phyloP scores from a whole-genome alignment of 2,113 vertebrate genomes.

The Pedionomus torquatus region DNA sequence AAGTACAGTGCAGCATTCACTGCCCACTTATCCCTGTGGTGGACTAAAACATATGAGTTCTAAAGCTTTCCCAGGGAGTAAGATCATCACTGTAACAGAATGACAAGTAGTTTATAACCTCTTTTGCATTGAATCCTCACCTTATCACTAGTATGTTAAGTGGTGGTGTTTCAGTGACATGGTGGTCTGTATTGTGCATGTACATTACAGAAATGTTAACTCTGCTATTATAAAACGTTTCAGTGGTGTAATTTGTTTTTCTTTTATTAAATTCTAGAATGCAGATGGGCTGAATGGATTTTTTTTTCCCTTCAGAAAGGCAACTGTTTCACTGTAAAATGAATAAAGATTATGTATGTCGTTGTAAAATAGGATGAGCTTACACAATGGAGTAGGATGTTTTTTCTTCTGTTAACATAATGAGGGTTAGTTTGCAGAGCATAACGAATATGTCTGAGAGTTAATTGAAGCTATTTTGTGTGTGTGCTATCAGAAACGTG shows the following conservation, averaged over 20 bases:
- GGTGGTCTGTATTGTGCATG: not conserved
- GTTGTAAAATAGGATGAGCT: not conserved
- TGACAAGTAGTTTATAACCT: not conserved
- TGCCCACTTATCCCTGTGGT: not conserved
- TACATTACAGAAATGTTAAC: not conserved
- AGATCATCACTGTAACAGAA: not conserved
- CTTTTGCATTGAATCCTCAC: not conserved
- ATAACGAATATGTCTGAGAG: not conserved
- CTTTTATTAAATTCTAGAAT: not conserved
- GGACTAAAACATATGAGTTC: not conserved
- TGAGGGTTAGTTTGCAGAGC: not conserved
- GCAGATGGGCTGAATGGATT: not conserved
- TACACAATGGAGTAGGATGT: not conserved
- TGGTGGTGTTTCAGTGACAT: not conserved
- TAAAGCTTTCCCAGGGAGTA: not conserved
- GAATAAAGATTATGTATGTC: not conserved
- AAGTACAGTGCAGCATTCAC: not conserved
- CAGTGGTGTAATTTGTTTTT: not conserved
- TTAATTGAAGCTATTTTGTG: not conserved
- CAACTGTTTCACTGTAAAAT: not conserved
- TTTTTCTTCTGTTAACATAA: not conserved
- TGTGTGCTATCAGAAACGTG: not conserved
- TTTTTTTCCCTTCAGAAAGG: not conserved
- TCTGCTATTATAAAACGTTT: not conserved
- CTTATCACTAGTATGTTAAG: not conserved